Base-by-base conservation (phyloP, 2,113 vertebrate species). In the Petrocephalus zakoni region DNA sequence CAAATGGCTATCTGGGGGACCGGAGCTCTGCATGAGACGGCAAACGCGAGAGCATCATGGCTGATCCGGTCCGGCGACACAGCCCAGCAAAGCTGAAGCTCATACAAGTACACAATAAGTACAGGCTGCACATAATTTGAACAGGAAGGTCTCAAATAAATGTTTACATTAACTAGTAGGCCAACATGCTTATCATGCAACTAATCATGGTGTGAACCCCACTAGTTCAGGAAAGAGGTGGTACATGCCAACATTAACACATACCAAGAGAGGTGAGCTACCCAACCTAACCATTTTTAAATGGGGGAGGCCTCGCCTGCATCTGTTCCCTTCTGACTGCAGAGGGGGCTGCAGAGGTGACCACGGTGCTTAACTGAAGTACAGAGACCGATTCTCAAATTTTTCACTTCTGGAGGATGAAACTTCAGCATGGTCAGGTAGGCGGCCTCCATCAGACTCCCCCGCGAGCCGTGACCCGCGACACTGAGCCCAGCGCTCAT, bases 61-160 rank as follows among this genome's bases (percentile, higher is more conserved):
- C n/a, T n/a, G n/a, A n/a, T n/a, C n/a, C n/a, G n/a, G n/a, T n/a
- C n/a, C n/a, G n/a, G n/a, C n/a, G n/a, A n/a, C n/a, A n/a, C n/a
- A n/a, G n/a, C n/a, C 61, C 10, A 42, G 34, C 72, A 1, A 75
- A 10, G 17, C 17, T 42, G 72, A 42, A 42, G 17, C 37, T 37
- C 15, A 42, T 75, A 29, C 17, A 55, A 25, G 25, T 46, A 22
- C 0, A 25, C n/a, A 88, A 52, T 58, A 75, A 19, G 68, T 37
- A 17, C 15, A 75, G 29, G 72, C 47, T 15, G 56, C 47, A 34
- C 0, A 0, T 86, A 53, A 89, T 46, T 86, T 55, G 10, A 86
- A 89, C 49, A 86, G 88, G 81, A 89, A 89, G 56, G 58, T 15
- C 34, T 51, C 19, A 17, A 86, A 61, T 89, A 46, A 29, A 75